Evolutionary conservation across 2,888 invertebrate genomes (phyloP), one percentile per base, ranked within the genome.

Genomic region (Drosophila mimetica): DNA sequence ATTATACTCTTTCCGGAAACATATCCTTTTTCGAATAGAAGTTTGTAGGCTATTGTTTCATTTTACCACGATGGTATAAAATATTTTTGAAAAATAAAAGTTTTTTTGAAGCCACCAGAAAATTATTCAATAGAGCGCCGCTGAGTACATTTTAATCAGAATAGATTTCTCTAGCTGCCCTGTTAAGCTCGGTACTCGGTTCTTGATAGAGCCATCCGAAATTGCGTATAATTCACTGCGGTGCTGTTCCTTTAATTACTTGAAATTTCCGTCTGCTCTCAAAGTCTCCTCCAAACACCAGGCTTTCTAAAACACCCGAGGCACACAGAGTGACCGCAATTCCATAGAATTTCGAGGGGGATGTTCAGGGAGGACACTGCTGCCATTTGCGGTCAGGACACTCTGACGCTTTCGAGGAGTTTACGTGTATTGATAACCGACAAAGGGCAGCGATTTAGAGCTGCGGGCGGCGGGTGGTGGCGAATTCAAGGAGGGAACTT

Each of bases 381-480:
- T 71, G 66, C 71, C 79, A 70, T 78, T 79, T 79, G 79, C 64
- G 79, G 79, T 79, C 81, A 70, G 71, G 66, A 66, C 65, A 66
- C 65, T 53, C 53, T 64, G 64, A 64, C 64, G 46, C 47, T 61
- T 41, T 13, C 42, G 50, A 51, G 28, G 22, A 61, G 50, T 61
- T 61, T 37, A 22, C 51, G 64, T 52, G 51, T 65, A 63, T 77
- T 77, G 80, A 70, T 66, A 75, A 69, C 47, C 63, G 36, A 65
- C 60, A 66, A 64, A 71, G 67, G 59, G 47, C 64, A 60, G 34
- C 59, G 57, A 30, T 55, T 60, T 60, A 14, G 67, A 16, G 16
- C 25, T 8, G 34, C 22, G 16, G 16, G 2, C 11, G 44, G 16
- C 20, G 13, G 36, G 34, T 32, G 51, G 34, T 16, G 42, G 41